Conservation (phyloP, 2,113 vertebrate genomes). For the Pitta sordida region DNA sequence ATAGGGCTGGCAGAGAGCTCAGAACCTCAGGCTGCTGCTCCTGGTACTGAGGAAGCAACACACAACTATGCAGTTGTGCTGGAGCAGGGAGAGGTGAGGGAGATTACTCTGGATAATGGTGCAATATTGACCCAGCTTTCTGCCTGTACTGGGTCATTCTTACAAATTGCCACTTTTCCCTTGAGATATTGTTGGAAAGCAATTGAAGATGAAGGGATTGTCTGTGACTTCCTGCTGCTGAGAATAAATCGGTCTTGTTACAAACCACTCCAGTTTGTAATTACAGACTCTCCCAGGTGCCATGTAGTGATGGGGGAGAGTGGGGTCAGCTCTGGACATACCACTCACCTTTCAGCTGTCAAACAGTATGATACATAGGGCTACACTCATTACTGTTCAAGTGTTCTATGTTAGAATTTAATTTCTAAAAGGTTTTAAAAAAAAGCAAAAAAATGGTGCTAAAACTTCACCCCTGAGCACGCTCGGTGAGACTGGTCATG, state of each 20-base stretch:
- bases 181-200: conserved; percentile 38
- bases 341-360: conserved; percentile 69
- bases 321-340: conserved; percentile 64
- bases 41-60: not conserved
- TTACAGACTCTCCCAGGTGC: conserved; percentile 68
- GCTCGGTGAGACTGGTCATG: conserved; percentile 80
- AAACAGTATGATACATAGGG: conserved; percentile 80
- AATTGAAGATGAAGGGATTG: conserved; percentile 49
- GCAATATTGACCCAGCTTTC: conserved; percentile 1
- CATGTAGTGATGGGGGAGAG: conserved; percentile 53
- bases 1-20: not conserved
- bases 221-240: conserved; percentile 67
- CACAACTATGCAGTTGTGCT: not conserved
- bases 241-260: conserved; percentile 64
- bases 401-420: conserved; percentile 79
- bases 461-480: conserved; percentile 77
- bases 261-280: conserved; percentile 44
- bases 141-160: not conserved
- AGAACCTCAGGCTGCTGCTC: not conserved
- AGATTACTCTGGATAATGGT: not conserved
- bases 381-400: conserved; percentile 78
- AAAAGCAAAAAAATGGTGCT: conserved; percentile 80
- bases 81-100: not conserved
- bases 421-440: conserved; percentile 75
- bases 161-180: conserved; percentile 41